Conservation (phyloP, 2,113 vertebrate species). For the Podiceps cristatus region DNA sequence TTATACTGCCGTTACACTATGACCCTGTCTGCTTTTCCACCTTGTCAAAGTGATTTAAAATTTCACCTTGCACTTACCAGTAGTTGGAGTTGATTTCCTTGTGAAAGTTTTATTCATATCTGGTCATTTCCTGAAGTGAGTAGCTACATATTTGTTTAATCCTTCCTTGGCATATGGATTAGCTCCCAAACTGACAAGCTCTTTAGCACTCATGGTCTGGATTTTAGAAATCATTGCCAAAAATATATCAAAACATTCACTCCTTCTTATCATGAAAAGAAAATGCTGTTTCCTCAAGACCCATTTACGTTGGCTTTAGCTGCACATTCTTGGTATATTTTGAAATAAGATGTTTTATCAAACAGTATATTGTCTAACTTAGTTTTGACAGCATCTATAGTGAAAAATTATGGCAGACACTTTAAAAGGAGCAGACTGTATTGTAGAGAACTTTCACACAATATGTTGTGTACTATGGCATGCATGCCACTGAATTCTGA, state of each 20-base stretch:
- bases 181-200: conserved; percentile 37
- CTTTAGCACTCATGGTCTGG: conserved; percentile 30
- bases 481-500: not conserved
- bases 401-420: conserved; percentile 11
- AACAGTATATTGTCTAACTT: conserved; percentile 13
- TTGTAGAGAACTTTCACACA: conserved; percentile 7
- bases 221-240: conserved; percentile 46
- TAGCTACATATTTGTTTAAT: conserved; percentile 50
- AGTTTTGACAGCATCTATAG: not conserved
- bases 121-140: conserved; percentile 22
- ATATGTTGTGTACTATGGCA: not conserved
- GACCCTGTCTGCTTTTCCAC: conserved; percentile 23
- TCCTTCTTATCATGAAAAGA: not conserved
- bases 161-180: conserved; percentile 34
- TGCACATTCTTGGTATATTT: not conserved
- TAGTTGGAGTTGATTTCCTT: not conserved
- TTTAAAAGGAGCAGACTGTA: not conserved
- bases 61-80: conserved; percentile 17
- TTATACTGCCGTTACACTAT: conserved; percentile 2
- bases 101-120: conserved; percentile 11
- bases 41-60: conserved; percentile 39
- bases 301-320: not conserved
- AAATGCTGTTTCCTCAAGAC: conserved; percentile 32
- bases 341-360: not conserved
- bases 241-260: conserved; percentile 60